These are phyloP conservation scores for Gila robusta DNA, from an alignment of 2,797 vertebrate species.

Conservation along the genomic window DNA sequence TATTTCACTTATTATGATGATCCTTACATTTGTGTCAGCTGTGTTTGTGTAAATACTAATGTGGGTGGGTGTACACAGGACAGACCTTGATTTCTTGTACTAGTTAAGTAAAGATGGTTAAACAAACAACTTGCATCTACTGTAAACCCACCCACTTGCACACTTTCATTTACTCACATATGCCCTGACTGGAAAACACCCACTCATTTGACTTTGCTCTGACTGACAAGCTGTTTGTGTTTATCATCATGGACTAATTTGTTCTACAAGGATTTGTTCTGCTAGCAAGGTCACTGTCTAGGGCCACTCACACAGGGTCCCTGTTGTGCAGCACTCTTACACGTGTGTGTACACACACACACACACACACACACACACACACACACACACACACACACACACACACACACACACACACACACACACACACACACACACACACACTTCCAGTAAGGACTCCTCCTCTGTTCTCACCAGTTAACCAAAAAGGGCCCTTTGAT, in stretches of 20 bases:
- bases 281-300: constrained; percentile 32
- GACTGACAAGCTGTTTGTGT: constrained; percentile 39
- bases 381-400: constrained; percentile 51
- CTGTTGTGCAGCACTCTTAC: constrained; percentile 58
- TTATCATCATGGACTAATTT: constrained; percentile 38
- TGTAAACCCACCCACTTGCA: constrained; percentile 4
- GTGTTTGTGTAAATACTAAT: constrained; percentile 16
- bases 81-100: constrained; percentile 53
- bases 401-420: constrained; percentile 44
- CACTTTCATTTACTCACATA: constrained; percentile 5
- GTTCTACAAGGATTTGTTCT: constrained; percentile 47
- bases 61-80: constrained; percentile 25
- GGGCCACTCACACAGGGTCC: constrained; percentile 30
- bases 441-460: constrained; percentile 54
- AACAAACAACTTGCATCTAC: constrained; percentile 30
- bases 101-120: constrained; percentile 29
- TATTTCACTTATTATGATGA: constrained; percentile 21
- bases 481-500: constrained; percentile 45
- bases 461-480: constrained; percentile 49
- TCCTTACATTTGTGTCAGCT: constrained; percentile 35
- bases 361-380: constrained; percentile 40
- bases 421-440: constrained; percentile 48
- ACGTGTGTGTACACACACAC: constrained; percentile 28
- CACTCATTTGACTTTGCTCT: constrained; percentile 51
- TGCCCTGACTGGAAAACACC: neutral